A percentile compares a stretch with the other conserved stretches of the same genome.
phyloP scores from a whole-genome alignment of 2,888 invertebrate species.

The Acronicta alni region DNA sequence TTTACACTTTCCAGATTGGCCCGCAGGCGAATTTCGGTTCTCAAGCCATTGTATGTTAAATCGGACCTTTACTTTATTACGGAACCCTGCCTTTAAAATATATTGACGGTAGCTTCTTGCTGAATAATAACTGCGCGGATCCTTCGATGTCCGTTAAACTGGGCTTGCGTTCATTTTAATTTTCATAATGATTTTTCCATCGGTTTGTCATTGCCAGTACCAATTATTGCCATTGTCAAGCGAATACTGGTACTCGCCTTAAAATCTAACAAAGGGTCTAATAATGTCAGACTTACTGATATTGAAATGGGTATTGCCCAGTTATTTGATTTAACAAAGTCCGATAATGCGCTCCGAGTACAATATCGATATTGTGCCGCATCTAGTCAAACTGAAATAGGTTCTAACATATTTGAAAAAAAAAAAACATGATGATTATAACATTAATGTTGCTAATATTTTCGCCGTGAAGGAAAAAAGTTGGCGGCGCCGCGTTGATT shows the following conservation, averaged over 20 bases:
- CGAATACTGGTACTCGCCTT: background rate
- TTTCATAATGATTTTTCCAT: background rate
- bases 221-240: no score
- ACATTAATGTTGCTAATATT: slow-evolving; percentile 50
- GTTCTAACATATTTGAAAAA: background rate
- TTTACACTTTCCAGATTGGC: slow-evolving; percentile 38
- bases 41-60: slow-evolving; percentile 56
- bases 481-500: slow-evolving; percentile 57
- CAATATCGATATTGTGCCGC: background rate
- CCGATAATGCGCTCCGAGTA: background rate
- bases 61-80: slow-evolving; percentile 42
- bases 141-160: background rate
- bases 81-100: slow-evolving; percentile 16
- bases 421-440: slow-evolving; percentile 50
- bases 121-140: background rate
- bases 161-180: background rate
- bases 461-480: slow-evolving; percentile 47
- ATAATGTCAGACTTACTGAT: accelerated
- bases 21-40: slow-evolving; percentile 40
- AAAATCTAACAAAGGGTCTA: background rate
- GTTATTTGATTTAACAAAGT: no score
- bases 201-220: no score
- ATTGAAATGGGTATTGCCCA: background rate
- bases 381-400: background rate
- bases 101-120: background rate